Evolutionary conservation across 2,113 vertebrate species (phyloP).

Genomic region (Chelonoidis abingdonii): DNA sequence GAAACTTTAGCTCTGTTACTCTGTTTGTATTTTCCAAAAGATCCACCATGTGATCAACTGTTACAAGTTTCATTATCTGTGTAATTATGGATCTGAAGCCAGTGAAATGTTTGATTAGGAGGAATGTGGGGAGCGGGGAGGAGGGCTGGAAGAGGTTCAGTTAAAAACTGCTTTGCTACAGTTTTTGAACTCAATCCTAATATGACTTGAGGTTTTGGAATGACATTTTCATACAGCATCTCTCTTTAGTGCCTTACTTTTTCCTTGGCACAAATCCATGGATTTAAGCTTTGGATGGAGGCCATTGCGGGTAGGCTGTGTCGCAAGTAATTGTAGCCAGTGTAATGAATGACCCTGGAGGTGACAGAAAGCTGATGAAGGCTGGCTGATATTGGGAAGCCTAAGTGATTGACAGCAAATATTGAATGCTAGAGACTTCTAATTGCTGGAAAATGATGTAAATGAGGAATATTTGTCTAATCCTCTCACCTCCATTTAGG

Average conservation of each 20-base stretch:
- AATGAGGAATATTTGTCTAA: background rate
- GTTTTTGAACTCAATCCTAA: background rate
- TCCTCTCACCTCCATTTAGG: background rate
- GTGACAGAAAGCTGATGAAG: background rate
- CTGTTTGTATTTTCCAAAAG: background rate
- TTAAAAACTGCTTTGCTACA: fast-evolving
- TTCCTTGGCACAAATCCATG: background rate
- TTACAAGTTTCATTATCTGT: background rate
- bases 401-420: background rate
- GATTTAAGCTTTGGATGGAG: background rate
- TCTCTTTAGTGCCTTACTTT: background rate
- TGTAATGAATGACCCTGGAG: background rate
- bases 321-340: background rate
- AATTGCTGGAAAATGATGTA: background rate
- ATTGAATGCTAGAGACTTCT: background rate
- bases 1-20: background rate
- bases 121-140: too few relatives aligned
- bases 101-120: background rate
- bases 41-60: background rate
- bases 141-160: background rate
- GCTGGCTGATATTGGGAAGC: background rate
- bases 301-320: background rate
- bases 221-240: background rate
- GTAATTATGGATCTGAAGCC: background rate
- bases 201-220: background rate